phyloP scores from a whole-genome alignment of 2,888 invertebrate genomes.

The Agrotis exclamationis region DNA sequence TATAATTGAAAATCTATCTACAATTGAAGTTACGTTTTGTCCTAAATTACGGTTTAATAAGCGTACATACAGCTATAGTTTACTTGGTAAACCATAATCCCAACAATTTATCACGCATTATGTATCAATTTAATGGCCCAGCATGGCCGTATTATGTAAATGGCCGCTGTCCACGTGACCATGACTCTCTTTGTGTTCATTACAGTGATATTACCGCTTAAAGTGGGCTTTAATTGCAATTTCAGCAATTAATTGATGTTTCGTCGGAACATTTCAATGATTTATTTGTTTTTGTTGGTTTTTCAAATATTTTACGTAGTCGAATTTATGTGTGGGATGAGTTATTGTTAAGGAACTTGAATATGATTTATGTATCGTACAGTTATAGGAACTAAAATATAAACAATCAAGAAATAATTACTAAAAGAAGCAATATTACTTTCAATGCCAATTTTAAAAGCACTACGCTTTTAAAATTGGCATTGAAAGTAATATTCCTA shows the following conservation, averaged over 20 bases:
- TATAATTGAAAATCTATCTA: too few relatives aligned
- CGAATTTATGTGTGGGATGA: neutral
- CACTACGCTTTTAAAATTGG: too few relatives aligned
- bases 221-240: conserved; percentile 46
- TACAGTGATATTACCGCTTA: conserved; percentile 31
- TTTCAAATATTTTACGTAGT: conserved; percentile 11
- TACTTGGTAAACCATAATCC: conserved; percentile 32
- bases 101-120: conserved; percentile 41
- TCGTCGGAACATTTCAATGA: conserved; percentile 17
- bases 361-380: neutral
- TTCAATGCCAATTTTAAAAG: too few relatives aligned
- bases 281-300: conserved; percentile 35
- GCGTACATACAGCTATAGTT: neutral
- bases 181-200: conserved; percentile 49
- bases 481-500: too few relatives aligned
- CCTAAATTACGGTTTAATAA: too few relatives aligned
- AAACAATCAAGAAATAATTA: too few relatives aligned
- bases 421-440: too few relatives aligned
- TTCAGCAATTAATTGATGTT: conserved; percentile 40
- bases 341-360: neutral
- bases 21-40: too few relatives aligned
- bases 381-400: neutral
- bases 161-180: conserved; percentile 45
- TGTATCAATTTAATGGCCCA: conserved; percentile 53
- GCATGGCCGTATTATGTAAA: conserved; percentile 54